phyloP scores from a whole-genome alignment of 2,797 vertebrate genomes.

The Toxotes lorentzi region DNA sequence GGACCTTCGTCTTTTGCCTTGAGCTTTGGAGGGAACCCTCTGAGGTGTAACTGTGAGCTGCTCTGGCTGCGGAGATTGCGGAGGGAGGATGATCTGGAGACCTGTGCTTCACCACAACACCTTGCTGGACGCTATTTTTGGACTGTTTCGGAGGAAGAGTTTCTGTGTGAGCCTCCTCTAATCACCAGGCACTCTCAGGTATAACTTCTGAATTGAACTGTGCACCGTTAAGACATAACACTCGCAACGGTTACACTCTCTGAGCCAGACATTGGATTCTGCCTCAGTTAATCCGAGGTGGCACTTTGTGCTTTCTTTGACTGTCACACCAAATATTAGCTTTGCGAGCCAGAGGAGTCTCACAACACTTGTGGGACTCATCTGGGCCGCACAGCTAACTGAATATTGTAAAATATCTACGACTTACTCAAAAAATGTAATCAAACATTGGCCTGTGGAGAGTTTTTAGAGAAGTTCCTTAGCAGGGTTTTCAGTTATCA shows the following conservation, averaged over 20 bases:
- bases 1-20: slow-evolving; percentile 92
- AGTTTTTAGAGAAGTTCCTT: slow-evolving; percentile 40
- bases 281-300: slow-evolving; percentile 58
- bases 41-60: slow-evolving; percentile 98
- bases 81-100: slow-evolving; percentile 96
- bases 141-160: slow-evolving; percentile 98
- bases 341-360: slow-evolving; percentile 42
- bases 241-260: slow-evolving; percentile 18
- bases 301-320: slow-evolving; percentile 46
- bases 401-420: slow-evolving; percentile 53
- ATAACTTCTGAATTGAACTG: slow-evolving; percentile 38
- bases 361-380: slow-evolving; percentile 38
- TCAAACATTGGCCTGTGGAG: slow-evolving; percentile 43
- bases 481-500: slow-evolving; percentile 42
- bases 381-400: slow-evolving; percentile 29
- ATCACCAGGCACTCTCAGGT: slow-evolving; percentile 96
- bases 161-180: slow-evolving; percentile 97
- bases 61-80: slow-evolving; percentile 94
- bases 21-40: slow-evolving; percentile 97
- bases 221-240: slow-evolving; percentile 25
- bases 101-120: slow-evolving; percentile 94
- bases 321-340: slow-evolving; percentile 66
- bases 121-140: slow-evolving; percentile 97
- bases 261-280: slow-evolving; percentile 40
- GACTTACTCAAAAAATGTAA: slow-evolving; percentile 47